Evolutionary conservation across 2,888 invertebrate species (phyloP).

Genomic region (Melinopterus prodromus): DNA sequence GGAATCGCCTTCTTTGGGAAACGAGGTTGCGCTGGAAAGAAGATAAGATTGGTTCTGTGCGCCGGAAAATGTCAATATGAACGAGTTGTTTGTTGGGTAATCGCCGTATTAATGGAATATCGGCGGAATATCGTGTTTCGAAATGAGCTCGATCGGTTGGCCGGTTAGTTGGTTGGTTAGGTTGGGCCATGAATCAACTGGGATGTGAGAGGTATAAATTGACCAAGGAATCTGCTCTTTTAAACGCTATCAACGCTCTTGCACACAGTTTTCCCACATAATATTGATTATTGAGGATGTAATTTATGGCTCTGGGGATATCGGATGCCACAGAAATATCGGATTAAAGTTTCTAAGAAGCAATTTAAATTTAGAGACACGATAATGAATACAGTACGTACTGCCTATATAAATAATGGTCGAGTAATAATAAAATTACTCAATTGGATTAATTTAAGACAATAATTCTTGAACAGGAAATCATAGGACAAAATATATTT

Average conservation of each 20-base stretch:
- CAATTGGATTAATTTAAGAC: too few species aligned
- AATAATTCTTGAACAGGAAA: too few species aligned
- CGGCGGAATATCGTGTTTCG: slow-evolving; percentile 4
- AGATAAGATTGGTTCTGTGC: neutral
- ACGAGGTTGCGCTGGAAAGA: slow-evolving; percentile 37
- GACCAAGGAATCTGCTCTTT: slow-evolving; percentile 4
- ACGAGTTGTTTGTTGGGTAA: neutral
- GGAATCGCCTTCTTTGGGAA: slow-evolving; percentile 40
- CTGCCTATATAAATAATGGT: too few species aligned
- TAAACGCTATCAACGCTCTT: neutral
- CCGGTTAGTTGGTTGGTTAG: neutral
- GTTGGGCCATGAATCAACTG: neutral
- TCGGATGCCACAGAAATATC: neutral
- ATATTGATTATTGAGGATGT: neutral
- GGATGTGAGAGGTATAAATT: neutral
- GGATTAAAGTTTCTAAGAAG: neutral
- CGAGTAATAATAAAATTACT: too few species aligned
- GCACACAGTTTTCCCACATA: slow-evolving; percentile 4
- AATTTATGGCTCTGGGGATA: neutral
- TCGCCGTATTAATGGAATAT: neutral
- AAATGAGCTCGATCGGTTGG: neutral
- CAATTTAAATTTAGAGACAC: neutral
- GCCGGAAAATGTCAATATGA: slow-evolving; percentile 12
- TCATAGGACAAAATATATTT: too few species aligned
- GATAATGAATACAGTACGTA: too few species aligned